Conservation (phyloP, 2,888 invertebrate species). For the Pheosia tremula region DNA sequence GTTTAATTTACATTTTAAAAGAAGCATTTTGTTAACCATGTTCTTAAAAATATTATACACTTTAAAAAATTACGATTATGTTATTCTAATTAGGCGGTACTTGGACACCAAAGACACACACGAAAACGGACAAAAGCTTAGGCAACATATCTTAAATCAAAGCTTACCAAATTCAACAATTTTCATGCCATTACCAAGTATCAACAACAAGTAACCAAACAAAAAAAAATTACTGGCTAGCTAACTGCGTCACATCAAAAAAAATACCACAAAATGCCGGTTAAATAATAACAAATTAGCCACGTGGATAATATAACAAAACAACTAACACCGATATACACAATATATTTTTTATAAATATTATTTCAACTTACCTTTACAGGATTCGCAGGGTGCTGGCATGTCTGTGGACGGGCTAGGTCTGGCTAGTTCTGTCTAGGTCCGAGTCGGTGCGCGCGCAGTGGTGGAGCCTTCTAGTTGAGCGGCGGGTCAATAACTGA, state of each 20-base stretch:
- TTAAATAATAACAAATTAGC: neutral
- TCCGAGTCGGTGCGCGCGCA: conserved; percentile 63
- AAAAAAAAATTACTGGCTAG: neutral
- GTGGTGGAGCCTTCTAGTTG: conserved; percentile 41
- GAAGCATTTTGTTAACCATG: too few relatives aligned
- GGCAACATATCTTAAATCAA: too few relatives aligned
- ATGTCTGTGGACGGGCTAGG: conserved; percentile 48
- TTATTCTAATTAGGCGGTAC: too few relatives aligned
- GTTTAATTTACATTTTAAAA: too few relatives aligned
- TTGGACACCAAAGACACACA: too few relatives aligned
- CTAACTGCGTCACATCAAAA: neutral
- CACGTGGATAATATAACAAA: conserved; percentile 16
- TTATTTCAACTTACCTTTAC: conserved; percentile 65
- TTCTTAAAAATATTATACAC: too few relatives aligned
- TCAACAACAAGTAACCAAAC: neutral
- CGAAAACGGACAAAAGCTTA: too few relatives aligned
- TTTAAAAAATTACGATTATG: too few relatives aligned
- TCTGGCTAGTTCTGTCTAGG: conserved; percentile 48
- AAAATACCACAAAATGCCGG: neutral
- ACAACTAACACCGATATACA: neutral
- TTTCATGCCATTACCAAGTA: neutral
- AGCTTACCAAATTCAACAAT: neutral
- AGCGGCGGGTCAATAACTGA: conserved; percentile 79
- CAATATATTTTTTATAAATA: neutral
- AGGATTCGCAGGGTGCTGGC: conserved; percentile 78